A percentile compares a stretch with the other conserved stretches of the same genome.
These are phyloP conservation scores for Sigmodon hispidus DNA, from an alignment of 2,113 vertebrate genomes.

Conservation along the genomic window DNA sequence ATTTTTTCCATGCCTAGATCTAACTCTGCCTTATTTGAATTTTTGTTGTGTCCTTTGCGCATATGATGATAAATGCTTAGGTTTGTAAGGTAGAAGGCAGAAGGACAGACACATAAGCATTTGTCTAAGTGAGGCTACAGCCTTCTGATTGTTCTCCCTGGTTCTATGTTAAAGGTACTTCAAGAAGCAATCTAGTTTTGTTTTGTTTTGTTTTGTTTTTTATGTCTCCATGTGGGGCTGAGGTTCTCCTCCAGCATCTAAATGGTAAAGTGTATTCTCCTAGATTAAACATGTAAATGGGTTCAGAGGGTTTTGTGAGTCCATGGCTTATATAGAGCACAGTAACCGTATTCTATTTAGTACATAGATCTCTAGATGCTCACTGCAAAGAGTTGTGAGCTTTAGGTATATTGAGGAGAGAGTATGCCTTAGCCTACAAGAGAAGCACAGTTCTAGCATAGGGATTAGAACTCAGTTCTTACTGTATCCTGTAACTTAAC, in stretches of 20 bases:
- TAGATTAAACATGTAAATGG: neutral
- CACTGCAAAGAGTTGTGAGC: neutral
- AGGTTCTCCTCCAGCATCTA: neutral
- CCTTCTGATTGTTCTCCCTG: neutral
- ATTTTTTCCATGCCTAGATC: neutral
- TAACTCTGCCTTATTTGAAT: constrained; percentile 17
- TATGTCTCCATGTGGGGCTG: neutral
- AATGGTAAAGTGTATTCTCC: too few species aligned
- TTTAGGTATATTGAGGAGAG: neutral
- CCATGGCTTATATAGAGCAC: too few species aligned
- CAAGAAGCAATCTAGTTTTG: neutral
- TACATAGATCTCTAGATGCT: rapidly evolving
- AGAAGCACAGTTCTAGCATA: neutral
- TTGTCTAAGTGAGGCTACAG: neutral
- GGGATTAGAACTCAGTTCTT: neutral
- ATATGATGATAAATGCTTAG: neutral
- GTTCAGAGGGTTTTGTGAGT: neutral
- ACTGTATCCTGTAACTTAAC: neutral
- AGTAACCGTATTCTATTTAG: neutral
- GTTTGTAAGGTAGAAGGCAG: neutral
- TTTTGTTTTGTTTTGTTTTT: too few species aligned
- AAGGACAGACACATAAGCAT: neutral
- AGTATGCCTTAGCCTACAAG: neutral
- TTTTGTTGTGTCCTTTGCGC: neutral
- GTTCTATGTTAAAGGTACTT: neutral